phyloP scores from a whole-genome alignment of 2,888 invertebrate genomes.

The Tetanocera ferruginea region DNA sequence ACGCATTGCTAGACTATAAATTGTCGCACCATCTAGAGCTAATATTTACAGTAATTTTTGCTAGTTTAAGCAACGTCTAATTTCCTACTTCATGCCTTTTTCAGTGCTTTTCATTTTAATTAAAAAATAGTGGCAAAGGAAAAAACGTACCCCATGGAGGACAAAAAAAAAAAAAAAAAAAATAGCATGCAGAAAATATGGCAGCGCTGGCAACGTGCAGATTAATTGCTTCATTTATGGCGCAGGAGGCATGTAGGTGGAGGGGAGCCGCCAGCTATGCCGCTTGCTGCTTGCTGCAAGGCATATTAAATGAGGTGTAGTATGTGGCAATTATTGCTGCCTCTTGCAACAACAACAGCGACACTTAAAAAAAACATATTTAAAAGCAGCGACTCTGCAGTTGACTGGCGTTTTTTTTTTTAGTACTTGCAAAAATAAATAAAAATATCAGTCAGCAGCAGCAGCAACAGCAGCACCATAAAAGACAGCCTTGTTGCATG shows the following conservation, averaged over 20 bases:
- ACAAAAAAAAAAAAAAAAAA: not conserved
- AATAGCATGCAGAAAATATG: slow-evolving; percentile 21
- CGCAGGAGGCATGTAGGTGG: not conserved
- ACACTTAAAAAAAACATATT: not conserved
- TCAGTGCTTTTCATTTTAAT: not conserved
- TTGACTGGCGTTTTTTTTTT: slow-evolving; percentile 9
- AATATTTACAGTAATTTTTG: not conserved
- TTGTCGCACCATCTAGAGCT: slow-evolving; percentile 30
- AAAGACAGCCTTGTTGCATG: too few species aligned
- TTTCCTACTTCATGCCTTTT: not conserved
- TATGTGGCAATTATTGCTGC: slow-evolving; percentile 31
- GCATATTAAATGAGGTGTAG: slow-evolving; percentile 37
- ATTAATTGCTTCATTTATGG: slow-evolving; percentile 28
- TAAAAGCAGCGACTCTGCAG: slow-evolving; percentile 12
- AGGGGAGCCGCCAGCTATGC: not conserved
- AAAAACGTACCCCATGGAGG: too few species aligned
- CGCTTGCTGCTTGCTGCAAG: slow-evolving; percentile 12
- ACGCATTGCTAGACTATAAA: slow-evolving; percentile 15
- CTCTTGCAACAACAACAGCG: not conserved
- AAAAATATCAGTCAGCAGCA: slow-evolving; percentile 33
- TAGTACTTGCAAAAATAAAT: slow-evolving; percentile 15
- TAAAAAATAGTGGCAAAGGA: too few species aligned
- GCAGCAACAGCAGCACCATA: not conserved
- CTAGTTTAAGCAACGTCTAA: not conserved
- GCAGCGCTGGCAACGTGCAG: slow-evolving; percentile 10